Evolutionary conservation across 1,140 invertebrate genomes (phyloP).

Genomic region (Triops cancriformis): DNA sequence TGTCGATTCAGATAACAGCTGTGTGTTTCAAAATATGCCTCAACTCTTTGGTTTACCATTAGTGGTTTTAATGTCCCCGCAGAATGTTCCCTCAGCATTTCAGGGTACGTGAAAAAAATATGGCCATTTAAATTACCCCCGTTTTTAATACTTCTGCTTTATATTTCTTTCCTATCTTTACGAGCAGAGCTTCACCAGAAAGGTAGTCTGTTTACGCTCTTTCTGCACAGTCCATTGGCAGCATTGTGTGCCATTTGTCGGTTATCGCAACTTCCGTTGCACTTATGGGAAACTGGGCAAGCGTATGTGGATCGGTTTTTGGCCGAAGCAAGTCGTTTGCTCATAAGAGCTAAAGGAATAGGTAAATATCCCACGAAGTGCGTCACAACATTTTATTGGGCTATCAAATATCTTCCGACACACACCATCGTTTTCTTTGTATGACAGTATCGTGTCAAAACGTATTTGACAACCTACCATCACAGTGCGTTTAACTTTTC

Average conservation of each 20-base stretch:
- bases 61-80: conserved; percentile 86
- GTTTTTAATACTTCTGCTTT: neutral
- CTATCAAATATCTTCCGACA: neutral
- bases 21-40: conserved; percentile 85
- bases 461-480: conserved; percentile 19
- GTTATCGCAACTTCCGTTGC: conserved; percentile 70
- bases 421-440: conserved; percentile 4
- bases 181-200: conserved; percentile 75
- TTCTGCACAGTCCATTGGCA: conserved; percentile 85
- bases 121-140: conserved; percentile 14
- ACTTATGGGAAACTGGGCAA: conserved; percentile 84
- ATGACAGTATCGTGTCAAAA: conserved; percentile 26
- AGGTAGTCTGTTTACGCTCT: conserved; percentile 88
- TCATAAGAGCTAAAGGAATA: conserved; percentile 65
- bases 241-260: conserved; percentile 90
- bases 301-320: conserved; percentile 80
- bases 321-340: conserved; percentile 72
- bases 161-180: conserved; percentile 30
- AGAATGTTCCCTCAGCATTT: conserved; percentile 73
- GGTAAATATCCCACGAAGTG: conserved; percentile 49
- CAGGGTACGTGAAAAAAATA: conserved; percentile 50
- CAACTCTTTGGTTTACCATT: conserved; percentile 90
- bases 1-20: conserved; percentile 91
- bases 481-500: no score
- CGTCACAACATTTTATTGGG: neutral